Base-by-base conservation (phyloP, 2,888 invertebrate species). In the Lochmaea capreae region DNA sequence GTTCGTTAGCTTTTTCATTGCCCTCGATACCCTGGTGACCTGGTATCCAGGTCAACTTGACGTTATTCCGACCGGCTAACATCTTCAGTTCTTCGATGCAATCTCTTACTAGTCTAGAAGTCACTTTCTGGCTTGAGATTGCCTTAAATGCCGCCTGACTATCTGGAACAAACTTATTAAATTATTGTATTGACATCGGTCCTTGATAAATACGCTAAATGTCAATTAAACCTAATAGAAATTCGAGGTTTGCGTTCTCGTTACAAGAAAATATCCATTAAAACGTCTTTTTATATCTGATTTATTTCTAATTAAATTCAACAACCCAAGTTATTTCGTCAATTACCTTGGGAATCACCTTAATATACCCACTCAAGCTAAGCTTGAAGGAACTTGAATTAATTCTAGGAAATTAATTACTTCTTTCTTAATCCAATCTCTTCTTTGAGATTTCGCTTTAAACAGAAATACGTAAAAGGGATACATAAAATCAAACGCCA, bases 401-500 rank as follows among this genome's bases (percentile, higher is more conserved):
- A 68, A 68, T 61, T 68, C 61, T 43, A 68, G 46, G 59, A 67
- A 67, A 68, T 68, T 68, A 68, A 68, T 68, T 61, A 49, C 68
- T 43, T 61, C 68, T 57, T 59, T 68, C 61, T 68, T 59, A 61
- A 68, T 68, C 61, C 59, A 49, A 68, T 68, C 58, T 46, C 46
- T 46, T 68, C 26, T 46, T 49, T 59, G 68, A 65, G 22, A 49
- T 65, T 65, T 58, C 58, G 10, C 46, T 65, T 65, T 26, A 49
- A 65, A 65, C 33, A 14, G 14, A 11, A 65, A 49, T 39, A 54
- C 54, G 66, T 66, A 39, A 6, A 66, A 11, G 39, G 42, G 42
- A 18, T 65, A 57, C 54, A 66, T 66, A 66, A 57, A 66, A 66
- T 66, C 66, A 66, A 66, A 52, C 39, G 22, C 54, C 66, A 39